A percentile compares a stretch with the other conserved stretches of the same genome.
Conservation (phyloP, 1,140 invertebrate species). For the Brachionus angularis region DNA sequence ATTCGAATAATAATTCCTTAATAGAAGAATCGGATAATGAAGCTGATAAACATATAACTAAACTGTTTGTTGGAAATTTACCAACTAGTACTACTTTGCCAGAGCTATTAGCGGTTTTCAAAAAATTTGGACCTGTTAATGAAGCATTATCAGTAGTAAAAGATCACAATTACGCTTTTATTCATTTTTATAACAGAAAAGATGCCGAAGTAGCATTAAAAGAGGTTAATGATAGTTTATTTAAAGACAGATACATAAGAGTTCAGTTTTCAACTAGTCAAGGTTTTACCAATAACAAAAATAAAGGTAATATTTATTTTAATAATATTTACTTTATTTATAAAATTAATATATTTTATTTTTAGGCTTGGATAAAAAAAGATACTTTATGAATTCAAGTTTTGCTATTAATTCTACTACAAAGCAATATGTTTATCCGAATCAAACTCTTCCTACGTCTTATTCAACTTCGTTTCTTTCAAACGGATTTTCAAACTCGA, state of each 20-base stretch:
- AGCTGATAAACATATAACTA: conserved; percentile 15
- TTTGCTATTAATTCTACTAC: not conserved
- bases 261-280: conserved; percentile 43
- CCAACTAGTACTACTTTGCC: conserved; percentile 40
- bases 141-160: conserved; percentile 32
- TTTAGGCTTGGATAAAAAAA: conserved; percentile 22
- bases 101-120: conserved; percentile 26
- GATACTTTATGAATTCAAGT: not conserved
- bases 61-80: conserved; percentile 41
- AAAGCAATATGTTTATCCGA: not conserved
- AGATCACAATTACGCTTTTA: conserved; percentile 42
- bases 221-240: conserved; percentile 42
- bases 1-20: conserved; percentile 7
- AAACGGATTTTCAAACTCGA: not conserved
- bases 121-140: conserved; percentile 37
- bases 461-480: not conserved
- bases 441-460: not conserved
- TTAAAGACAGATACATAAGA: conserved; percentile 42
- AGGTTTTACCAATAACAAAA: conserved; percentile 22
- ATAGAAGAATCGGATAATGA: not conserved
- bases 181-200: conserved; percentile 44
- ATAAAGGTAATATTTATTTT: conserved; percentile 1
- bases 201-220: conserved; percentile 15
- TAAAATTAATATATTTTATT: not conserved
- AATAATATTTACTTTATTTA: not conserved